Percentiles rank a stretch among this genome's conserved stretches.
These are phyloP conservation scores for Loripinus fragilis DNA, from an alignment of 2,888 invertebrate species.

Conservation along the genomic window DNA sequence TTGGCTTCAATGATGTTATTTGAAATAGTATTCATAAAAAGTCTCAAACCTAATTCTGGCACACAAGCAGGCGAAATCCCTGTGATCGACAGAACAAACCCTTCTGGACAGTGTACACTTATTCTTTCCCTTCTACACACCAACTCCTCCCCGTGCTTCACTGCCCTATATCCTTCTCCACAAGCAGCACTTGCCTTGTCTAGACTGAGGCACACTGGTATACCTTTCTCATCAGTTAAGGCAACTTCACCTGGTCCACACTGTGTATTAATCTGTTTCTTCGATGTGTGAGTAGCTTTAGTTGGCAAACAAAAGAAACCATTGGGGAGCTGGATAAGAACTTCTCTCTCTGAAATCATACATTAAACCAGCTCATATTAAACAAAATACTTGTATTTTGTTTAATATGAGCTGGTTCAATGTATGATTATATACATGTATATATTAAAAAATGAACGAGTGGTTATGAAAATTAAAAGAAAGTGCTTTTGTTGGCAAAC, in stretches of 20 bases:
- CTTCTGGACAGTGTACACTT: constrained; percentile 50
- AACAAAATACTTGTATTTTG: no score
- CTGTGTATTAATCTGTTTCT: background rate
- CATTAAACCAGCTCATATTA: no score
- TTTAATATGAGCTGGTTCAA: background rate
- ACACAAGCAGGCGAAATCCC: constrained; percentile 33
- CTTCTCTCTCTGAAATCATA: constrained; percentile 20
- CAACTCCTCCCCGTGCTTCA: constrained; percentile 32
- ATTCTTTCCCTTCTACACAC: constrained; percentile 42
- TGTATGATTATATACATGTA: background rate
- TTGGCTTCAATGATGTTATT: no score
- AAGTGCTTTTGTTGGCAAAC: background rate
- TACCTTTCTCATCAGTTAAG: constrained; percentile 23
- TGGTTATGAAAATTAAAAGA: no score
- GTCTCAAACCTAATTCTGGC: constrained; percentile 27
- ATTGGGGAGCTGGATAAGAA: background rate
- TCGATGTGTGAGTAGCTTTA: background rate
- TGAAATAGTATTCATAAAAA: no score
- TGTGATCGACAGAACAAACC: constrained; percentile 26
- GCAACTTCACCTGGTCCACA: constrained; percentile 41
- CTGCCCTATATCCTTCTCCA: constrained; percentile 51
- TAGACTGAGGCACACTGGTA: constrained; percentile 31
- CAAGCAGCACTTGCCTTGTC: constrained; percentile 39
- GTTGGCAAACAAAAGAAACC: constrained; percentile 5
- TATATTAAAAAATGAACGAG: no score